These are phyloP conservation scores for Macquaria ambigua DNA, from an alignment of 2,113 vertebrate species.

Conservation along the genomic window DNA sequence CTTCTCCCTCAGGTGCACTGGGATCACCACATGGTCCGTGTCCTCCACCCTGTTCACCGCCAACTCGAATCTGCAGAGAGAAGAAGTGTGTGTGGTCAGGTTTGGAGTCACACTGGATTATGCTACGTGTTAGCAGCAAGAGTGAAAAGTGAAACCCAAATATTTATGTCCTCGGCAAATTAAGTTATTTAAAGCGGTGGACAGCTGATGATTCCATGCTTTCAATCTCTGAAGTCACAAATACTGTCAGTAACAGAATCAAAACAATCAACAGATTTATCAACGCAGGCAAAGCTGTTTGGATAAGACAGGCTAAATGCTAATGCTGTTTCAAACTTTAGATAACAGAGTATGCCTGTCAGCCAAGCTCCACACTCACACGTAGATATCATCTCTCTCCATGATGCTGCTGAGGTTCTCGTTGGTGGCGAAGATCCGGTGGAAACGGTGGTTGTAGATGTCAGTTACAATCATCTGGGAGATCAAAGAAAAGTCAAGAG, in stretches of 20 bases:
- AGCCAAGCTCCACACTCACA: constrained; percentile 87
- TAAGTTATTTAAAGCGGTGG: not conserved
- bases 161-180: not conserved
- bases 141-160: not conserved
- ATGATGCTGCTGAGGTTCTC: constrained; percentile 99
- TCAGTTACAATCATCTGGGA: constrained; percentile 93
- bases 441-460: constrained; percentile 99
- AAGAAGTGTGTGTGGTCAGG: not conserved
- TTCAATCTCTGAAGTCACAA: not conserved
- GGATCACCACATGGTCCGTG: constrained; percentile 95
- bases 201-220: not conserved
- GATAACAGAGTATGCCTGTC: not conserved
- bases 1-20: constrained; percentile 96
- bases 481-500: not conserved
- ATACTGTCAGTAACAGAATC: not conserved
- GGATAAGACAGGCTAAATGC: not conserved
- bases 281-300: not conserved
- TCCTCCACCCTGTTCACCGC: constrained; percentile 93
- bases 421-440: constrained; percentile 96
- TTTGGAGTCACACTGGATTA: not conserved
- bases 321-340: not conserved
- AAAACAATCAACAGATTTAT: not conserved
- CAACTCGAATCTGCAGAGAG: constrained; percentile 85
- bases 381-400: constrained; percentile 98
- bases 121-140: not conserved